A percentile compares a stretch with the other conserved stretches of the same genome.
Evolutionary conservation across 2,797 vertebrate species (phyloP).

Genomic region (Trichosurus vulpecula): DNA sequence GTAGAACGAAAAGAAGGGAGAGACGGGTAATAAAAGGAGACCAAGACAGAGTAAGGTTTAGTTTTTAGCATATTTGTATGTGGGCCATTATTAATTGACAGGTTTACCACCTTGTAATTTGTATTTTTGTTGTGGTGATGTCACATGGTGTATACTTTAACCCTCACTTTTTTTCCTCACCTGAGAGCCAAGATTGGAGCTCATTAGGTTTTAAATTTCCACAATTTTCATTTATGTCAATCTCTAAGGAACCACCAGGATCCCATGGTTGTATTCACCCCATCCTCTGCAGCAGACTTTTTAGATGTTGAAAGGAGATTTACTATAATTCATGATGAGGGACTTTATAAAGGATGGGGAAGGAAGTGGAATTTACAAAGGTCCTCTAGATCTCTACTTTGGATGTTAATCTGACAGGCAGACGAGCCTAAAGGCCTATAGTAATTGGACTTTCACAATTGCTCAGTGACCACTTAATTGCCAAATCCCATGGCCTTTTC

Average conservation of each 20-base stretch:
- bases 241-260: neutral
- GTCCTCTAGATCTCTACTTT: neutral
- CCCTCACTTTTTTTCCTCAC: neutral
- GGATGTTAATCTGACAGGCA: neutral
- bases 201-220: neutral
- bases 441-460: neutral
- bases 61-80: neutral
- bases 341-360: neutral
- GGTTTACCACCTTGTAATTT: neutral
- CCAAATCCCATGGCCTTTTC: neutral
- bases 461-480: neutral
- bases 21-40: neutral
- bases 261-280: neutral
- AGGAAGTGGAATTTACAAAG: neutral
- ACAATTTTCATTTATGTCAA: neutral
- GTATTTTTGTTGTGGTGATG: neutral
- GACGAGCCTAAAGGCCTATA: neutral
- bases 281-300: neutral
- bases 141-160: neutral
- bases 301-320: neutral
- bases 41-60: neutral
- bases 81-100: neutral
- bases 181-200: neutral
- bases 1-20: neutral
- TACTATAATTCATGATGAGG: neutral